These are phyloP conservation scores for Diloba caeruleocephala DNA, from an alignment of 2,888 invertebrate species.

Conservation along the genomic window DNA sequence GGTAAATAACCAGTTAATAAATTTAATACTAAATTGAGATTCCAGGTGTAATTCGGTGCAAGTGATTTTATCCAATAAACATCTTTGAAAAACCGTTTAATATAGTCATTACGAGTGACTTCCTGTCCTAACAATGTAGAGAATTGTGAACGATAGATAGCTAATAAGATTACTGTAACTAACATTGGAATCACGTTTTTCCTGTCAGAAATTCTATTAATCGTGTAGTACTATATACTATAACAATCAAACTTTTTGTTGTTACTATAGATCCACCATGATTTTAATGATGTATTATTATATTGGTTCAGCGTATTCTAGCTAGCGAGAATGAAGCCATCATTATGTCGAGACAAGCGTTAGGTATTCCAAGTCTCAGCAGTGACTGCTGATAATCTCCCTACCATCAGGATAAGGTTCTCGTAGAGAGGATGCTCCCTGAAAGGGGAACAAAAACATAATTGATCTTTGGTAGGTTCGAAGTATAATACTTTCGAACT, in stretches of 20 bases:
- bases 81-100: too few relatives aligned
- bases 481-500: too few relatives aligned
- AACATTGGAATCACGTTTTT: too few relatives aligned
- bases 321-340: conserved; percentile 40
- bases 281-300: conserved; percentile 5
- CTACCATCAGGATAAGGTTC: too few relatives aligned
- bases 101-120: conserved; percentile 7
- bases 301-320: conserved; percentile 28
- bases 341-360: conserved; percentile 34
- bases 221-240: not conserved
- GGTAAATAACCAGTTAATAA: too few relatives aligned
- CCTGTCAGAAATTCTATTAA: too few relatives aligned
- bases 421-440: too few relatives aligned
- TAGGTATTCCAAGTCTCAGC: too few relatives aligned
- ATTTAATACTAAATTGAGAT: conserved; percentile 11
- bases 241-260: conserved; percentile 17
- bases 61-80: conserved; percentile 30
- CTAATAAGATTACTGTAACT: conserved; percentile 11
- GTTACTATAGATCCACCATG: too few relatives aligned
- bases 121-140: conserved; percentile 9
- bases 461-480: too few relatives aligned
- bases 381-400: too few relatives aligned
- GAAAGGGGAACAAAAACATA: too few relatives aligned
- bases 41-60: conserved; percentile 44
- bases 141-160: conserved; percentile 7